Evolutionary conservation across 1,140 invertebrate species (phyloP), one percentile per base, ranked within the genome.

Genomic region (Olivierus martensii): DNA sequence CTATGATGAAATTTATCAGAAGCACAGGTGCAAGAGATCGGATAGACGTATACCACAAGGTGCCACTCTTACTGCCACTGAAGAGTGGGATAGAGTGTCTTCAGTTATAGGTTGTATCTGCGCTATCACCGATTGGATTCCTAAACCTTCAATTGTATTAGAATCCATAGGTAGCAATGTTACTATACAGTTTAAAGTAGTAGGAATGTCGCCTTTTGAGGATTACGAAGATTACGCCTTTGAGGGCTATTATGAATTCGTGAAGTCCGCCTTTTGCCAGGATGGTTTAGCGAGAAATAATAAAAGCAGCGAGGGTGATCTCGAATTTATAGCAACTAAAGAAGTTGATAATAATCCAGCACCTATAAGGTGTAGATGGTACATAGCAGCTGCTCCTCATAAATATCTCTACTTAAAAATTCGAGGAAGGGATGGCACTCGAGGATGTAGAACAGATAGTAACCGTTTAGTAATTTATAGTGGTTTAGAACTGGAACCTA

Each of bases 191-290:
- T 87, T 89, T 60, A 78, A 79, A 39, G 81, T 87, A 1, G 72
- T 75, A 9, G 79, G 81, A 52, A 92, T 92, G 87, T 79, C 80
- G 44, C 76, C 83, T 0, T 71, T 79, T 7, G 85, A 91, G 61
- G 87, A 92, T 69, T 87, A 83, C 63, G 77, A 81, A 46, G 81
- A 83, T 52, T 75, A 87, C 28, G 80, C 79, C 51, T 89, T 92
- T 64, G 84, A 87, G 66, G 87, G 81, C n/a, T 78, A 76, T 21
- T 86, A 80, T 61, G 83, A 87, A 63, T 87, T 87, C 60, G 72
- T 87, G 1, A 78, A 82, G 62, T 48, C 18, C 17, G 35, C 3
- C 39, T 48, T 12, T 17, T 53, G 74, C 79, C 47, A 69, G 38
- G 46, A 3, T 37, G 47, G 9, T 18, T 53, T 47, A 12, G 37